A percentile compares a stretch with the other conserved stretches of the same genome.
These are phyloP conservation scores for Aethes cnicana DNA, from an alignment of 2,888 invertebrate species.

Conservation along the genomic window DNA sequence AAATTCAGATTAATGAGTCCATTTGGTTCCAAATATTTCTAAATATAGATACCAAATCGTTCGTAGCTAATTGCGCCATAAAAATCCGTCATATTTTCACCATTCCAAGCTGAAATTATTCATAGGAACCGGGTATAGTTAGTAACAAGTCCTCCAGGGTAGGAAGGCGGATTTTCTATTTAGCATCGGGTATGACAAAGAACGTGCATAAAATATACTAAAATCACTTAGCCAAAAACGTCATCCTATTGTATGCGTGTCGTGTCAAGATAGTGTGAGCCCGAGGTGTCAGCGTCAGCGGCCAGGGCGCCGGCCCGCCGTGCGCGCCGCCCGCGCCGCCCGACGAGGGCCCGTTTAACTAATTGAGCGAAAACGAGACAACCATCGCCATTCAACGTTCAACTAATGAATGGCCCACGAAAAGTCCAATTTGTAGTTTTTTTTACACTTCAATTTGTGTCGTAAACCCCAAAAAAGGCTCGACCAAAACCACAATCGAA, in stretches of 20 bases:
- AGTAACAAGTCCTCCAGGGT: too few relatives aligned
- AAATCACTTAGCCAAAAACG: slow-evolving; percentile 27
- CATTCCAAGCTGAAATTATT: too few relatives aligned
- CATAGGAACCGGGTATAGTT: too few relatives aligned
- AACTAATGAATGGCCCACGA: slow-evolving; percentile 79
- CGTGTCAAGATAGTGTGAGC: slow-evolving; percentile 16
- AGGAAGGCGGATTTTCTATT: too few relatives aligned
- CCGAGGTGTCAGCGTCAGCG: slow-evolving; percentile 23
- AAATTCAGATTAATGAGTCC: too few relatives aligned
- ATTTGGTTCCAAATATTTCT: too few relatives aligned
- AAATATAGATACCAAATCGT: too few relatives aligned
- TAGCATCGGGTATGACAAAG: too few relatives aligned
- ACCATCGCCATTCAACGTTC: slow-evolving; percentile 72
- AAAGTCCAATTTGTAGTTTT: slow-evolving; percentile 81
- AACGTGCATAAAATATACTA: slow-evolving; percentile 20
- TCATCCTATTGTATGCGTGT: slow-evolving; percentile 19
- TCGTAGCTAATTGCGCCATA: too few relatives aligned
- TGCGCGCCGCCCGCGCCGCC: slow-evolving; percentile 61
- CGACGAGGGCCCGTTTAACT: slow-evolving; percentile 78
- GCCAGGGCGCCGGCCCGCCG: slow-evolving; percentile 41
- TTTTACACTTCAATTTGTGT: slow-evolving; percentile 82
- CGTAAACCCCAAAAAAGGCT: slow-evolving; percentile 78
- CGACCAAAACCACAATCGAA: slow-evolving; percentile 82
- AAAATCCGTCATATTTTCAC: too few relatives aligned
- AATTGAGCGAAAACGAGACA: slow-evolving; percentile 81